Evolutionary conservation across 2,113 vertebrate genomes (phyloP), one percentile per base, ranked within the genome.

Genomic region (Xyliphius kryptos): DNA sequence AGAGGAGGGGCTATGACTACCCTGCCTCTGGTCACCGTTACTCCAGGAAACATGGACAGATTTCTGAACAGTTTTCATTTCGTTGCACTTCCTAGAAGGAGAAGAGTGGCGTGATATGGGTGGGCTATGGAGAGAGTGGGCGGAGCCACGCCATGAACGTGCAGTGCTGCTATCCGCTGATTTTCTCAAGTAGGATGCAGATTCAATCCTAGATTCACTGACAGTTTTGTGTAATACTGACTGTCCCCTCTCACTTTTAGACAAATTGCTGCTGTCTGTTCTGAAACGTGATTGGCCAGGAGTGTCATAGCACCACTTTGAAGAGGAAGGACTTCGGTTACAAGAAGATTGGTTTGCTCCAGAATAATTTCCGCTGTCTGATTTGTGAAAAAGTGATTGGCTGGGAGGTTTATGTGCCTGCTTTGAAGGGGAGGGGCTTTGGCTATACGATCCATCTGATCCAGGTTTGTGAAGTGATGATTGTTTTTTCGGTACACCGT

Each of bases 41-140:
- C 14, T 71, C 76, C 67, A 67, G 9, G 68, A 64, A 40, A 67
- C 66, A 5, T 26, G 36, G 26, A 50, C 43, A 6, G 70, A n/a
- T 61, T 63, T 72, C 2, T n/a, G 38, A 10, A 60, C 10, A 67
- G 65, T 76, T 43, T 69, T 69, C 19, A 68, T 63, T 16, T 74
- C 77, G 10, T 16, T 20, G 48, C 47, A 26, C 20, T 69, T 67
- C 52, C 73, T 75, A 2, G 79, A 62, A 12, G 83, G 82, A 0
- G 86, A 86, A 66, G 75, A 37, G 20, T 76, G 62, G 2, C 76
- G 78, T 43, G 82, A 82, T 61, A 71, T 51, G 0, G 83, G 79
- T 10, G 78, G 80, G 61, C 73, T 83, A 38, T 54, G 71, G n/a
- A 61, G 68, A 10, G 81, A 79, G 49, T 61, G 68, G 40, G 76